Evolutionary conservation across 2,888 invertebrate genomes (phyloP).

Genomic region (Chaitophorus viminalis): DNA sequence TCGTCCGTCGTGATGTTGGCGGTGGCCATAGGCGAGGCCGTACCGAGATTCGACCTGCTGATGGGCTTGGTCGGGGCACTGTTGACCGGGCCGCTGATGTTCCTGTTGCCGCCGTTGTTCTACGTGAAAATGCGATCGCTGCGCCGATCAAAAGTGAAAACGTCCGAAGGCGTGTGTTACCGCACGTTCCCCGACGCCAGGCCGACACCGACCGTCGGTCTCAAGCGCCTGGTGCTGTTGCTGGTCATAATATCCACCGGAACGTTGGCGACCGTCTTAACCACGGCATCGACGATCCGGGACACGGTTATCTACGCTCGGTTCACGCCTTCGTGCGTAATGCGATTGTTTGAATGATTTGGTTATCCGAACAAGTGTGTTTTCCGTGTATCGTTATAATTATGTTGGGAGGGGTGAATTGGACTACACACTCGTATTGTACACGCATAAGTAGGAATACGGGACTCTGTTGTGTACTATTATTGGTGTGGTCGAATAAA

Average conservation of each 20-base stretch:
- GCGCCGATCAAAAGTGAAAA: conserved; percentile 64
- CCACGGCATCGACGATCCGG: conserved; percentile 78
- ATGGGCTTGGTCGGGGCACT: conserved; percentile 88
- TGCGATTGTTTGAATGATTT: conserved; percentile 68
- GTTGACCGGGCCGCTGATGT: conserved; percentile 83
- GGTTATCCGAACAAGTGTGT: no score
- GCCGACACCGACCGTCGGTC: conserved; percentile 61
- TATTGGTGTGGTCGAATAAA: no score
- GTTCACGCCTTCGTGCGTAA: conserved; percentile 79
- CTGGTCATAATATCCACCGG: conserved; percentile 73
- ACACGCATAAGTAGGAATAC: no score
- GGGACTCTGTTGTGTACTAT: no score
- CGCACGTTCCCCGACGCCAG: conserved; percentile 41
- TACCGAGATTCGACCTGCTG: conserved; percentile 86
- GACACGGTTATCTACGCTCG: conserved; percentile 74
- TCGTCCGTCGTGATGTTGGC: conserved; percentile 77
- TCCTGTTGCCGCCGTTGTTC: conserved; percentile 84
- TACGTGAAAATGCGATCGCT: conserved; percentile 77
- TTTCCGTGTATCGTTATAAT: no score
- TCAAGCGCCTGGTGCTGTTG: conserved; percentile 68
- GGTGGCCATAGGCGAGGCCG: conserved; percentile 81
- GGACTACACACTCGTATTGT: no score
- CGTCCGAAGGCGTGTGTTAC: conserved; percentile 39
- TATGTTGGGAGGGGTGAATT: no score
- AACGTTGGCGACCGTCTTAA: conserved; percentile 73